phyloP scores from a whole-genome alignment of 2,888 invertebrate species.

The Danaus chrysippus region DNA sequence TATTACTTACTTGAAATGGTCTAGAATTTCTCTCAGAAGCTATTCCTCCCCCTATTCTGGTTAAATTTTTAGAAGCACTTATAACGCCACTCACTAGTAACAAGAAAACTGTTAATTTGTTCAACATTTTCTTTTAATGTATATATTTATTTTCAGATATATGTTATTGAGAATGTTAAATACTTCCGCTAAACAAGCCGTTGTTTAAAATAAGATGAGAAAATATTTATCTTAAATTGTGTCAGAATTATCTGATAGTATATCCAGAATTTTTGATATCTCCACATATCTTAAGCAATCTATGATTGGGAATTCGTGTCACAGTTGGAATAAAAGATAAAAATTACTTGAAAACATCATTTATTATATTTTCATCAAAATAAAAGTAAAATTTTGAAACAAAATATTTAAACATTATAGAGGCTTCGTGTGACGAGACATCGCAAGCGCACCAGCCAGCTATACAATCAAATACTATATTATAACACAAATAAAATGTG shows the following conservation, averaged over 20 bases:
- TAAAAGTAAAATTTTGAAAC: constrained; percentile 76
- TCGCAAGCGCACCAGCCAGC: constrained; percentile 41
- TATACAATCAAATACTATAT: constrained; percentile 57
- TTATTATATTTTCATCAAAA: constrained; percentile 76
- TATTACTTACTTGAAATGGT: constrained; percentile 61
- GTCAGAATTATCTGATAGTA: constrained; percentile 30
- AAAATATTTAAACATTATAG: constrained; percentile 74
- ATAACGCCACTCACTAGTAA: constrained; percentile 34
- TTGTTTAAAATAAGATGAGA: constrained; percentile 30
- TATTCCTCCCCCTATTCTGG: constrained; percentile 53
- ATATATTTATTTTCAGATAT: not conserved
- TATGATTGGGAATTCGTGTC: constrained; percentile 6
- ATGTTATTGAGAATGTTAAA: not conserved
- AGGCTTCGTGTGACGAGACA: constrained; percentile 58
- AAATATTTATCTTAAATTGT: constrained; percentile 33
- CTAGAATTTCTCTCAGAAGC: constrained; percentile 52
- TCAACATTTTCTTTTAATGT: constrained; percentile 40
- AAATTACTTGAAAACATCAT: constrained; percentile 75
- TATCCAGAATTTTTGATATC: constrained; percentile 32
- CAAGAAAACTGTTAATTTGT: constrained; percentile 39
- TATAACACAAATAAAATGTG: constrained; percentile 68
- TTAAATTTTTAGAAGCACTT: constrained; percentile 26
- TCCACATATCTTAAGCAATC: constrained; percentile 21
- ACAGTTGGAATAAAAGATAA: constrained; percentile 29
- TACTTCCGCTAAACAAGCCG: not conserved